Evolutionary conservation across 2,113 vertebrate species (phyloP).

Genomic region (Pelobates fuscus): DNA sequence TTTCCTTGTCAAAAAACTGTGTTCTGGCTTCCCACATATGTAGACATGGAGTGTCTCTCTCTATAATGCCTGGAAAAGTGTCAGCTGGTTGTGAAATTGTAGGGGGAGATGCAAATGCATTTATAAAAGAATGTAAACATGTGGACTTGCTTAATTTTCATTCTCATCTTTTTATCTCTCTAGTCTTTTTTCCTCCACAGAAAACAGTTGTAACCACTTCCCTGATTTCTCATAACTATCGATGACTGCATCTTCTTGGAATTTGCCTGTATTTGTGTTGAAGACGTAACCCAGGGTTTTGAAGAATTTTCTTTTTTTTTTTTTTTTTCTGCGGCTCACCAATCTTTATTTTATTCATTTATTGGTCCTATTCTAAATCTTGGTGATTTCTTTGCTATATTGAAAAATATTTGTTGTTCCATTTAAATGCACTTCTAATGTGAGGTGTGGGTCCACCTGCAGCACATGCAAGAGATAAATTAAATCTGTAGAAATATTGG

Average conservation of each 20-base stretch:
- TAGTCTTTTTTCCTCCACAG: slow-evolving; percentile 51
- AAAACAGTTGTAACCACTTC: slow-evolving; percentile 67
- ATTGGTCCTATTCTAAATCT: slow-evolving; percentile 59
- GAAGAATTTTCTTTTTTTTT: slow-evolving; percentile 58
- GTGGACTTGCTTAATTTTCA: background rate
- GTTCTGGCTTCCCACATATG: no score
- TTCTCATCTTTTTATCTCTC: slow-evolving; percentile 43
- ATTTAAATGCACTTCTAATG: no score
- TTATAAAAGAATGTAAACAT: background rate
- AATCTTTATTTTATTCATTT: slow-evolving; percentile 67
- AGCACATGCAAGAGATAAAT: background rate
- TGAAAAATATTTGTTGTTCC: no score
- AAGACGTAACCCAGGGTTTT: slow-evolving; percentile 52
- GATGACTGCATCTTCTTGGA: slow-evolving; percentile 73
- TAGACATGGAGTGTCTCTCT: no score
- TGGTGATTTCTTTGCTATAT: background rate
- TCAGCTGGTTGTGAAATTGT: no score
- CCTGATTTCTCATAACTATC: slow-evolving; percentile 71
- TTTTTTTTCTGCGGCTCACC: slow-evolving; percentile 63
- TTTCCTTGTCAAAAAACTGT: no score
- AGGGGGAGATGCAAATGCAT: no score
- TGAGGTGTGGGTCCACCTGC: no score
- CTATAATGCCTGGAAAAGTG: no score
- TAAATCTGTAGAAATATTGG: background rate
- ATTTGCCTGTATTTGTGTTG: slow-evolving; percentile 70